These are phyloP conservation scores for Melanaphis sacchari DNA, from an alignment of 1,140 invertebrate genomes.

Conservation along the genomic window DNA sequence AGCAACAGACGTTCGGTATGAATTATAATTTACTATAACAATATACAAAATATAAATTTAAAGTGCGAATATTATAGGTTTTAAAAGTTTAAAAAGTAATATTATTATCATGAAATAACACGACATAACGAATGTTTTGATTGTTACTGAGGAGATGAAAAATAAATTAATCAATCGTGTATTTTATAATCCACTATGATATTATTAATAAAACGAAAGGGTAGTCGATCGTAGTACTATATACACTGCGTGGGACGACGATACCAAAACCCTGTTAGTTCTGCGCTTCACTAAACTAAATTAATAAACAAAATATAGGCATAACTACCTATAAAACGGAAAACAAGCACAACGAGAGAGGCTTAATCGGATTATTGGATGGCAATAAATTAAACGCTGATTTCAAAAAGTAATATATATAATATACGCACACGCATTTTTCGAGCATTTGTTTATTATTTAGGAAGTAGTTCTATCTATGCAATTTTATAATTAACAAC, in stretches of 20 bases:
- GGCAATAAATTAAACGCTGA: constrained; percentile 24
- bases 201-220: not conserved
- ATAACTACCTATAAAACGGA: not conserved
- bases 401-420: constrained; percentile 13
- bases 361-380: constrained; percentile 22
- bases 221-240: too few relatives aligned
- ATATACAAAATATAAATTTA: not conserved
- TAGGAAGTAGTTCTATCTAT: not conserved
- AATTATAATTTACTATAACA: not conserved
- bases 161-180: not conserved
- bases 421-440: not conserved
- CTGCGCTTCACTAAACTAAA: not conserved
- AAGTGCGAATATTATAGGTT: not conserved
- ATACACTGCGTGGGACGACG: not conserved
- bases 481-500: not conserved
- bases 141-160: not conserved
- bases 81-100: not conserved
- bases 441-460: not conserved
- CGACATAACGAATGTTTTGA: not conserved
- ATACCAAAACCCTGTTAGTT: not conserved
- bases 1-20: not conserved
- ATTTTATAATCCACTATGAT: not conserved
- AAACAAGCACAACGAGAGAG: not conserved
- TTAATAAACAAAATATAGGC: not conserved
- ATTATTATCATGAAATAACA: not conserved